These are phyloP conservation scores for Philopotamus ludificatus DNA, from an alignment of 1,140 invertebrate genomes.

Conservation along the genomic window DNA sequence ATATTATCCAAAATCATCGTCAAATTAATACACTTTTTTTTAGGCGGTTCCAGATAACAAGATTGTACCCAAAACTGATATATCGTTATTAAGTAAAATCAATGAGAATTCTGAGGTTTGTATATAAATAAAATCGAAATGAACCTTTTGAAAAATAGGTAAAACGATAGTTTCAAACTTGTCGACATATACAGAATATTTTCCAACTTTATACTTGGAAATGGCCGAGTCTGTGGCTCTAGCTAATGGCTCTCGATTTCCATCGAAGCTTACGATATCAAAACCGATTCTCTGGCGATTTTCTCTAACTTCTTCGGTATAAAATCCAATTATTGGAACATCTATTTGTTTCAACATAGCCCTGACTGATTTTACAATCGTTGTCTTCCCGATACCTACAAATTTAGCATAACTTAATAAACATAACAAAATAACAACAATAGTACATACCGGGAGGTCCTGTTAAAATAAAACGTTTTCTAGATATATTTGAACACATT, in stretches of 20 bases:
- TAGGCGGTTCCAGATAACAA: background rate
- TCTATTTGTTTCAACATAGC: slow-evolving; percentile 44
- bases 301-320: slow-evolving; percentile 56
- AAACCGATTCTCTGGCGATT: slow-evolving; percentile 53
- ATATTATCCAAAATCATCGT: background rate
- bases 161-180: slow-evolving; percentile 56
- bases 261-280: slow-evolving; percentile 55
- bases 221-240: slow-evolving; percentile 42
- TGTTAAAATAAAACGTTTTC: too few relatives aligned
- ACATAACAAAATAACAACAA: too few relatives aligned
- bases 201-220: slow-evolving; percentile 50
- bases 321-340: slow-evolving; percentile 51
- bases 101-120: too few relatives aligned
- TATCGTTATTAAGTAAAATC: too few relatives aligned
- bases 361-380: slow-evolving; percentile 51
- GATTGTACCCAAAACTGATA: too few relatives aligned
- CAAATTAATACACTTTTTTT: background rate
- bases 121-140: background rate
- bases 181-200: slow-evolving; percentile 53
- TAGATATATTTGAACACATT: too few relatives aligned
- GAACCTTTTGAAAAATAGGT: slow-evolving; percentile 44
- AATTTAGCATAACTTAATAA: too few relatives aligned
- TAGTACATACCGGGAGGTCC: too few relatives aligned
- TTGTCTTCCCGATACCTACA: slow-evolving; percentile 58
- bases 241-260: slow-evolving; percentile 48